phyloP scores from a whole-genome alignment of 2,888 invertebrate genomes.

The Apodemia hepburni region DNA sequence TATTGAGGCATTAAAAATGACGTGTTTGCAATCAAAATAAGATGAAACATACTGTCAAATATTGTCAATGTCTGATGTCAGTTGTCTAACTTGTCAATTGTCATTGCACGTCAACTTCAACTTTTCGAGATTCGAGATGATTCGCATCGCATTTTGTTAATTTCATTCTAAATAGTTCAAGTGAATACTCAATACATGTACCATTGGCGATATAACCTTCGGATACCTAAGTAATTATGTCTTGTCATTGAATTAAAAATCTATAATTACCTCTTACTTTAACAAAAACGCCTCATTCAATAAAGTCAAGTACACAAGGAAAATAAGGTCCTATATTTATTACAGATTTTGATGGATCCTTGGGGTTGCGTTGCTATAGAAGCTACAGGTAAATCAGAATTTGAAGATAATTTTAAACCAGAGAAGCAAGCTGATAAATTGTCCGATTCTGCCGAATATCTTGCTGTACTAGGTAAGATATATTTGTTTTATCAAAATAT shows the following conservation, averaged over 20 bases:
- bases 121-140: background rate
- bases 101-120: background rate
- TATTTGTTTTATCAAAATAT: background rate
- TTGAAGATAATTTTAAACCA: conserved; percentile 81
- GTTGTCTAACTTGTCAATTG: no score
- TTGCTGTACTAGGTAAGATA: conserved; percentile 82
- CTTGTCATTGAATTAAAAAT: conserved; percentile 13
- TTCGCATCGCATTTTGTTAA: conserved; percentile 11
- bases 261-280: background rate
- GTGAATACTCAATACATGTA: conserved; percentile 1
- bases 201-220: conserved; percentile 15
- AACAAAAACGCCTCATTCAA: background rate
- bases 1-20: no score
- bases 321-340: conserved; percentile 18
- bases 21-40: no score
- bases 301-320: conserved; percentile 4
- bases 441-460: conserved; percentile 83
- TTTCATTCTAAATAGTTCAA: background rate
- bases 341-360: conserved; percentile 73
- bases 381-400: conserved; percentile 51
- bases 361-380: conserved; percentile 60
- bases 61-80: no score
- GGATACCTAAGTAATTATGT: conserved; percentile 16
- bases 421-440: conserved; percentile 55
- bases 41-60: no score